phyloP scores from a whole-genome alignment of 2,888 invertebrate species.

The Arge pagana region DNA sequence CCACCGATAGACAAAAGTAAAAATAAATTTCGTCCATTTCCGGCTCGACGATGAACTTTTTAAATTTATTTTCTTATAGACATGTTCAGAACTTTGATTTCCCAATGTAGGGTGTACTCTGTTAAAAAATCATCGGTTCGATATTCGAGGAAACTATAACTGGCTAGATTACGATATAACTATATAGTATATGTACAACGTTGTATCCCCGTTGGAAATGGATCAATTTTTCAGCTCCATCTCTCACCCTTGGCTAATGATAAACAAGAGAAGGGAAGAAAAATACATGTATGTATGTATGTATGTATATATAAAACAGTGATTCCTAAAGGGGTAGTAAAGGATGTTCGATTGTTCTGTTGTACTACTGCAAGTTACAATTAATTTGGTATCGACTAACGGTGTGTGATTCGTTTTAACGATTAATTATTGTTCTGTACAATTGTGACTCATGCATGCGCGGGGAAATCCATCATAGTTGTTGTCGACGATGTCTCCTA shows the following conservation, averaged over 20 bases:
- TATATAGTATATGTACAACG: constrained; percentile 5
- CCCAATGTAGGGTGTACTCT: too few species aligned
- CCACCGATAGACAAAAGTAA: too few species aligned
- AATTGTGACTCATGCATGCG: constrained; percentile 42
- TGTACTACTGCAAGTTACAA: constrained; percentile 21
- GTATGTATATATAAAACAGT: too few species aligned
- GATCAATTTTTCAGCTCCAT: constrained; percentile 10
- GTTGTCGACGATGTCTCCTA: constrained; percentile 41
- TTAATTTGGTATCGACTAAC: constrained; percentile 27
- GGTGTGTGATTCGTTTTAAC: constrained; percentile 39
- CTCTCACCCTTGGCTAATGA: constrained; percentile 36
- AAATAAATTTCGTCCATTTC: too few species aligned
- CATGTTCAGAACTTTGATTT: too few species aligned
- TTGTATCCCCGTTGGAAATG: constrained; percentile 6
- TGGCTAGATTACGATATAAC: too few species aligned
- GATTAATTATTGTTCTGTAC: constrained; percentile 40
- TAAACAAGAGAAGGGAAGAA: too few species aligned
- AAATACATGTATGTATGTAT: too few species aligned
- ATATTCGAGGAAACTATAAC: too few species aligned
- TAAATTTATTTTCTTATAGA: too few species aligned
- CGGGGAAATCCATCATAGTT: constrained; percentile 39
- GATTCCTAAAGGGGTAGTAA: constrained; percentile 31
- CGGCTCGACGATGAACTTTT: too few species aligned
- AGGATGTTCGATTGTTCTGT: constrained; percentile 23
- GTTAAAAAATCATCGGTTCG: too few species aligned